Evolutionary conservation across 2,797 vertebrate species (phyloP).

Genomic region (Myripristis murdjan): DNA sequence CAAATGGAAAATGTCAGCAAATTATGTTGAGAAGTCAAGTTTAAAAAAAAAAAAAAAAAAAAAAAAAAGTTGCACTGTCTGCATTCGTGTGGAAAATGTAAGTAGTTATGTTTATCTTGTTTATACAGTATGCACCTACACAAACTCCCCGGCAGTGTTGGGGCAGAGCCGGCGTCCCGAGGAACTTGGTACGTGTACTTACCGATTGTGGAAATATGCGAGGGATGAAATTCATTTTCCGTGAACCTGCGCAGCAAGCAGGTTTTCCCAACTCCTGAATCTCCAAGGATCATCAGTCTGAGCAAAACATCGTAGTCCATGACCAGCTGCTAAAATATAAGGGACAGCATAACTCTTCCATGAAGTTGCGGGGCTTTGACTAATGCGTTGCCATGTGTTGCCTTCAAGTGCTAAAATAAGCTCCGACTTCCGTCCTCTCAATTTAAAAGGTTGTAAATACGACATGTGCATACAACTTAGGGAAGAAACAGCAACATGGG

Average conservation of each 20-base stretch:
- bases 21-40: not conserved
- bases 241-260: conserved; percentile 94
- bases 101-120: no score
- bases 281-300: conserved; percentile 92
- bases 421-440: accelerated
- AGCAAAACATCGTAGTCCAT: conserved; percentile 97
- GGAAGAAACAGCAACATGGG: no score
- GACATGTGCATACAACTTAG: no score
- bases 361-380: not conserved
- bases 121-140: not conserved
- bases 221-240: conserved; percentile 92
- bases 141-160: not conserved
- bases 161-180: conserved; percentile 15
- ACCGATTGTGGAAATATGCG: conserved; percentile 97
- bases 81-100: not conserved
- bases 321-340: conserved; percentile 48
- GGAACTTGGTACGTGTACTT: conserved; percentile 73
- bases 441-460: not conserved
- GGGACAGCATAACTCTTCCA: conserved; percentile 36
- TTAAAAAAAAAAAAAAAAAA: no score
- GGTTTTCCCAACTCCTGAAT: conserved; percentile 96
- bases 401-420: conserved; percentile 21
- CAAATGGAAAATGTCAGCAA: not conserved
- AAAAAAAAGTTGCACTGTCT: not conserved
- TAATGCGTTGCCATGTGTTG: conserved; percentile 24